Percentiles rank a stretch among this genome's conserved stretches.
Conservation (phyloP, 2,888 invertebrate genomes). For the Papilio elwesi region DNA sequence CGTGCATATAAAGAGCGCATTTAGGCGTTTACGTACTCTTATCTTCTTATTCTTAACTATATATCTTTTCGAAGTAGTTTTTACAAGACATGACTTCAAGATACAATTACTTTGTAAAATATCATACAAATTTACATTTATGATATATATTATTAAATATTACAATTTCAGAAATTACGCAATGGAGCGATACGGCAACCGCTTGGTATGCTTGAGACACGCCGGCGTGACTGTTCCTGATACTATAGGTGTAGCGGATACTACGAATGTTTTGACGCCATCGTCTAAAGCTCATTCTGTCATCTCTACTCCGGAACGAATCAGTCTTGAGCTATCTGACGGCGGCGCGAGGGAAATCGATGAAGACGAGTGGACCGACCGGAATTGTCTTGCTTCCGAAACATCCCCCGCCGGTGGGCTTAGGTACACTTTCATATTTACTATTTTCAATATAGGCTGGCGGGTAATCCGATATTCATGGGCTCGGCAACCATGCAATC, state of each 20-base stretch:
- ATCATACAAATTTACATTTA: no score
- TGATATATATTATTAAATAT: no score
- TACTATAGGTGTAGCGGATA: constrained; percentile 47
- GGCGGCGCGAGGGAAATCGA: constrained; percentile 88
- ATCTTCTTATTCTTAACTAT: no score
- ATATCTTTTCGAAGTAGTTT: no score
- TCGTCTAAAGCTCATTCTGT: constrained; percentile 41
- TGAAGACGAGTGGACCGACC: constrained; percentile 97
- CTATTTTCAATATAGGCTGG: neutral
- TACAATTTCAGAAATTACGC: constrained; percentile 64
- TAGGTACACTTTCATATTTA: constrained; percentile 54
- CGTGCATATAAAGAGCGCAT: no score
- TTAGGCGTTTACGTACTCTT: no score
- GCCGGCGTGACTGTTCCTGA: constrained; percentile 61
- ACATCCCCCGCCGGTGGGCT: constrained; percentile 75
- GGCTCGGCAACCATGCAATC: neutral
- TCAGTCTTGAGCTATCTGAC: constrained; percentile 72
- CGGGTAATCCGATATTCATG: neutral
- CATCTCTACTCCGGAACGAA: constrained; percentile 68
- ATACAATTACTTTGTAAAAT: no score
- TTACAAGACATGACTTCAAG: no score
- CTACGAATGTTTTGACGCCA: constrained; percentile 33
- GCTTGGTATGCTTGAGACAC: constrained; percentile 72
- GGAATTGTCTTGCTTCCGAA: constrained; percentile 94
- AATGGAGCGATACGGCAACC: constrained; percentile 71